These are phyloP conservation scores for Marmota flaviventris DNA, from an alignment of 2,113 vertebrate species.

Conservation along the genomic window DNA sequence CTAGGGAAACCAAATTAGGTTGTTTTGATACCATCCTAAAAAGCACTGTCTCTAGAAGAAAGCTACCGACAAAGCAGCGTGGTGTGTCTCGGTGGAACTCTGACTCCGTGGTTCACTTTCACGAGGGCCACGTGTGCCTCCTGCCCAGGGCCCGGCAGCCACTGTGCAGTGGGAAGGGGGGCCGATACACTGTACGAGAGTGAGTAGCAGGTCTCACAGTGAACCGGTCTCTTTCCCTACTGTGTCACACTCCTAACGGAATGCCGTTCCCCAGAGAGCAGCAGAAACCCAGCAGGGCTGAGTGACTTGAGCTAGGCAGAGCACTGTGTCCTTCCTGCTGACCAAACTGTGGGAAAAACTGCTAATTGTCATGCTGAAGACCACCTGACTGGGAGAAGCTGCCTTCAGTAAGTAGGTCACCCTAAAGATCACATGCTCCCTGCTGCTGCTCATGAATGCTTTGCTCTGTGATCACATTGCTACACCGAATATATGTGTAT, in stretches of 20 bases:
- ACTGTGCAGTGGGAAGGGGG: conserved; percentile 92
- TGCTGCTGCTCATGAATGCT: neutral
- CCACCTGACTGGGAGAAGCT: neutral
- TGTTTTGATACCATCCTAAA: neutral
- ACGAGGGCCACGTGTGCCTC: neutral
- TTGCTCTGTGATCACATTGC: neutral
- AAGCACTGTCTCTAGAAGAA: conserved; percentile 15
- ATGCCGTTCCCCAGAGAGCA: conserved; percentile 41
- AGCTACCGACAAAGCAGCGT: neutral
- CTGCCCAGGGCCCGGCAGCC: neutral
- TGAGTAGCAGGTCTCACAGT: conserved; percentile 99
- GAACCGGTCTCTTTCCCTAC: conserved; percentile 99
- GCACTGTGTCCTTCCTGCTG: neutral
- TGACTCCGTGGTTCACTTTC: neutral
- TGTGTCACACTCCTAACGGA: conserved; percentile 84
- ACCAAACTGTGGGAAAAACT: conserved; percentile 25
- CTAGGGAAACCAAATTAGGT: neutral
- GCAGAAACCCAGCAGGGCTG: conserved; percentile 12
- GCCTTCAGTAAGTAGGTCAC: conserved; percentile 61
- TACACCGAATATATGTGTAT: neutral
- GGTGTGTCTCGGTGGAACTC: neutral
- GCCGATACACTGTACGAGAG: conserved; percentile 99
- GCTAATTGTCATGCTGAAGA: conserved; percentile 64
- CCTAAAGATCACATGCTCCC: neutral
- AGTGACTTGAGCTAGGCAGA: neutral